Conservation (phyloP, 2,797 vertebrate species). For the Varecia variegata region DNA sequence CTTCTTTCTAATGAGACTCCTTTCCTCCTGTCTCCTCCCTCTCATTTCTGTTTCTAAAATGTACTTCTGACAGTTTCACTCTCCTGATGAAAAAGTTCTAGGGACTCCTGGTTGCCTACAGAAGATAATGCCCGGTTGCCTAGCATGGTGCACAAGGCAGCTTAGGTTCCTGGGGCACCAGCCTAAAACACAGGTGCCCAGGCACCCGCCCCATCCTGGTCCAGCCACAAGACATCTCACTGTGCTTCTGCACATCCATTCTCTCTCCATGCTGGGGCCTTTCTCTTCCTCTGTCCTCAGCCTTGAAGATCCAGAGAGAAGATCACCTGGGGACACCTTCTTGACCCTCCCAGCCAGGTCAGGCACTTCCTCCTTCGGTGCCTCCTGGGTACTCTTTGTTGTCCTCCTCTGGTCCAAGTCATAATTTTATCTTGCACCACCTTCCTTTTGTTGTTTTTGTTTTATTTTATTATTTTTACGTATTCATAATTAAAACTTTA, state of each 20-base stretch:
- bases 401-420: neutral
- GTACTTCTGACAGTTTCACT: accelerated
- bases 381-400: neutral
- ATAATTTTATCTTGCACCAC: neutral
- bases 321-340: too few relatives aligned
- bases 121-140: neutral
- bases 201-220: neutral
- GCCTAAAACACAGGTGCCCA: accelerated
- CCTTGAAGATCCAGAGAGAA: neutral
- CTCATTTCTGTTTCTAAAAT: neutral
- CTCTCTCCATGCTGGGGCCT: neutral
- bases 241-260: too few relatives aligned
- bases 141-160: accelerated
- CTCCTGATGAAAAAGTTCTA: neutral
- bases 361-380: accelerated
- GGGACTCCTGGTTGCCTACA: neutral
- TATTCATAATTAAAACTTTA: neutral
- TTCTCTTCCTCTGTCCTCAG: too few relatives aligned
- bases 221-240: neutral
- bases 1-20: neutral
- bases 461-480: neutral
- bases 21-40: neutral
- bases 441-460: neutral
- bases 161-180: neutral
- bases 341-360: neutral